These are phyloP conservation scores for Lindbergichthys nudifrons DNA, from an alignment of 2,797 vertebrate species.

Conservation along the genomic window DNA sequence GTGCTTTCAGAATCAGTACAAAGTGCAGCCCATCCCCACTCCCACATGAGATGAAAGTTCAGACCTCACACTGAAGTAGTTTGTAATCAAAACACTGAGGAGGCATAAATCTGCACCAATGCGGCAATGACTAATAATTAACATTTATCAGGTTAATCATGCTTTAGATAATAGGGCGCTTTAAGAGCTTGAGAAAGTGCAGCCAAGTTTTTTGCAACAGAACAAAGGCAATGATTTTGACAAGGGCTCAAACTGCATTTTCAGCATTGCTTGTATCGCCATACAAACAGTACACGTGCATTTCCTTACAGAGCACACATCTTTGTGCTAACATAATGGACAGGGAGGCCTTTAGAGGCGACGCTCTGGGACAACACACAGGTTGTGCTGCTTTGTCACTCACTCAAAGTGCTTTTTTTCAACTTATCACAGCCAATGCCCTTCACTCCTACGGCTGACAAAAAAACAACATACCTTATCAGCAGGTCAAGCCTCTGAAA, in stretches of 20 bases:
- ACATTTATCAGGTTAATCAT: constrained; percentile 31
- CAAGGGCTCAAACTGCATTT: constrained; percentile 67
- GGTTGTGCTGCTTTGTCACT: constrained; percentile 61
- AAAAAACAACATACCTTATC: constrained; percentile 56
- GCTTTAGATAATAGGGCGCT: constrained; percentile 23
- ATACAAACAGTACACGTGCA: constrained; percentile 55
- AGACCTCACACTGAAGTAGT: constrained; percentile 23
- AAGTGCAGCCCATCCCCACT: constrained; percentile 72
- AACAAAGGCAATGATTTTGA: constrained; percentile 59
- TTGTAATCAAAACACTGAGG: constrained; percentile 43
- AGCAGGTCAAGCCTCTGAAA: constrained; percentile 51
- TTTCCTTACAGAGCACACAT: constrained; percentile 69
- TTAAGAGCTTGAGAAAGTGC: constrained; percentile 44
- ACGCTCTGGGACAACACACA: constrained; percentile 55
- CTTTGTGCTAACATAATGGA: constrained; percentile 79
- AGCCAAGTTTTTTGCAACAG: constrained; percentile 39
- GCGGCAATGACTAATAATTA: constrained; percentile 43
- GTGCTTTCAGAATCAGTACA: constrained; percentile 73
- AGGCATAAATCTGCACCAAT: constrained; percentile 33
- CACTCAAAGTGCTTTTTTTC: constrained; percentile 51
- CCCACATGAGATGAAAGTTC: constrained; percentile 63
- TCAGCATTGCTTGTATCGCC: constrained; percentile 59
- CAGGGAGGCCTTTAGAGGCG: constrained; percentile 61
- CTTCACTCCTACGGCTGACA: constrained; percentile 43
- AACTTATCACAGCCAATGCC: constrained; percentile 54